These are phyloP conservation scores for Phyllotreta cruciferae DNA, from an alignment of 2,888 invertebrate species.

Conservation along the genomic window DNA sequence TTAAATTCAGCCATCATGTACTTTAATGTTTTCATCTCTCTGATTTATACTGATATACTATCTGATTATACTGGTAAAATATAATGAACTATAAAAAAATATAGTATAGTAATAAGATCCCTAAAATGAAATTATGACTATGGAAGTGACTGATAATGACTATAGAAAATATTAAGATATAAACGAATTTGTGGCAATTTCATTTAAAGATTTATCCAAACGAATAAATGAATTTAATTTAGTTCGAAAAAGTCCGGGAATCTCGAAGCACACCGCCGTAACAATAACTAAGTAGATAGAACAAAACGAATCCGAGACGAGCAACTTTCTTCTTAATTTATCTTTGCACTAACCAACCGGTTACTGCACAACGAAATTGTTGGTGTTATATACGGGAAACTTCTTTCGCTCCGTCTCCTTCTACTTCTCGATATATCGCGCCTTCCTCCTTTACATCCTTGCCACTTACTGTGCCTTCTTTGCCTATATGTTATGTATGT, in stretches of 20 bases:
- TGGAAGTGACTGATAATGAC: no score
- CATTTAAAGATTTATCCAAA: no score
- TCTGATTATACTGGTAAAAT: no score
- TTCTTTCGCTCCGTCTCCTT: slow-evolving; percentile 12
- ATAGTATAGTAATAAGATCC: no score
- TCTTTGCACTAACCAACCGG: slow-evolving; percentile 37
- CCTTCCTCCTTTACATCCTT: neutral
- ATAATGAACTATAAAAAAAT: no score
- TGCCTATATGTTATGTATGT: slow-evolving; percentile 32
- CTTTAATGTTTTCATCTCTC: no score
- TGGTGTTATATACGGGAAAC: slow-evolving; percentile 35
- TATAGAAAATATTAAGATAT: no score
- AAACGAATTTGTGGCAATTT: no score
- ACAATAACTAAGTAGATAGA: slow-evolving; percentile 8
- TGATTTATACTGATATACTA: no score
- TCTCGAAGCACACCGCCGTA: neutral
- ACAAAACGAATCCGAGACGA: slow-evolving; percentile 14
- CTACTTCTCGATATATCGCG: neutral
- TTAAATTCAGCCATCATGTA: no score
- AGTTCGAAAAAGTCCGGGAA: neutral
- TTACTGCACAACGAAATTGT: slow-evolving; percentile 36
- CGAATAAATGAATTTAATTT: neutral
- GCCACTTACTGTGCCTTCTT: no score
- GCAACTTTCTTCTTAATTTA: slow-evolving; percentile 38
- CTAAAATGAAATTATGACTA: no score